These are phyloP conservation scores for Caerostris darwini DNA, from an alignment of 1,140 invertebrate species.

Conservation along the genomic window DNA sequence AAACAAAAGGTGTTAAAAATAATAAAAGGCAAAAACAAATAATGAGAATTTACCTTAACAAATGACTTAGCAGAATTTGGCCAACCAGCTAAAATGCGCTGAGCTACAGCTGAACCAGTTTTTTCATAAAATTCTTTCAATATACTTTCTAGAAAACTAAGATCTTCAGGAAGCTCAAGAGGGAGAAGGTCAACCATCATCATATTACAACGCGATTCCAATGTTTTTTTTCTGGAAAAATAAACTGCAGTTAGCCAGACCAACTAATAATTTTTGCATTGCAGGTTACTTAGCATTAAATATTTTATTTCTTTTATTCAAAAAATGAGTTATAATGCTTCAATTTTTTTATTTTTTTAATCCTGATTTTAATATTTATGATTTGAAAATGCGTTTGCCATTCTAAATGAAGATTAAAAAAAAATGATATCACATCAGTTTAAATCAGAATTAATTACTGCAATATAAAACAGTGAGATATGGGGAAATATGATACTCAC, in stretches of 20 bases:
- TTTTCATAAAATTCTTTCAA: constrained; percentile 93
- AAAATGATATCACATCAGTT: no score
- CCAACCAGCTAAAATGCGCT: constrained; percentile 91
- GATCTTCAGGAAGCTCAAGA: constrained; percentile 90
- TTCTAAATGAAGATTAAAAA: no score
- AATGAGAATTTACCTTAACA: constrained; percentile 87
- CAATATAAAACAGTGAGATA: no score
- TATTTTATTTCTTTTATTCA: no score
- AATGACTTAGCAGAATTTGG: constrained; percentile 90
- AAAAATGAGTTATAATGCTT: no score
- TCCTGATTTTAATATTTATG: no score
- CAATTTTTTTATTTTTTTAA: no score
- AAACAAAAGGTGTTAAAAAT: no score
- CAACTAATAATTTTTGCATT: no score
- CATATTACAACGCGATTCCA: constrained; percentile 90
- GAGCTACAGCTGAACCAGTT: constrained; percentile 94
- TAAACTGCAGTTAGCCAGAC: background rate
- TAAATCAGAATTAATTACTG: no score
- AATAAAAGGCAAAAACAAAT: background rate
- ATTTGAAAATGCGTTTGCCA: no score
- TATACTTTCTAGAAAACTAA: constrained; percentile 89
- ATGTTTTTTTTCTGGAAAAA: constrained; percentile 33
- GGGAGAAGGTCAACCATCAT: constrained; percentile 95
- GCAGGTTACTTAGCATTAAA: no score
- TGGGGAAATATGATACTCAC: constrained; percentile 83